Percentiles rank a stretch among this genome's conserved stretches.
These are phyloP conservation scores for Perca fluviatilis DNA, from an alignment of 2,113 vertebrate genomes.

Conservation along the genomic window DNA sequence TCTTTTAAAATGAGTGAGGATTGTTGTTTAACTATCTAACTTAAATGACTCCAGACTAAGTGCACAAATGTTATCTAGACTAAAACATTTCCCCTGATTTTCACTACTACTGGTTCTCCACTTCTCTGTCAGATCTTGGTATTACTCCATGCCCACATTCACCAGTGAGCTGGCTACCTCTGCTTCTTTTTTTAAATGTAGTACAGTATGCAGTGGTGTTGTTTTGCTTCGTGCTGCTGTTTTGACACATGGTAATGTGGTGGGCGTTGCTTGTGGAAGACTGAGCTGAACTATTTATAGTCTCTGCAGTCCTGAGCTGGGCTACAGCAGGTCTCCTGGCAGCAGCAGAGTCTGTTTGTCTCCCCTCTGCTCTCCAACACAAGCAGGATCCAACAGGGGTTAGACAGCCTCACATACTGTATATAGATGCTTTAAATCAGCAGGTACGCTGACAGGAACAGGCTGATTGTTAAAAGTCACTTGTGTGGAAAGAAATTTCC, in stretches of 20 bases:
- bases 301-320: conserved; percentile 72
- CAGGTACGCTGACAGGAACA: conserved; percentile 18
- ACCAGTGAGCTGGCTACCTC: background rate
- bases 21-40: background rate
- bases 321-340: conserved; percentile 74
- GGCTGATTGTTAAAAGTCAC: background rate
- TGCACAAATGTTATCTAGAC: background rate
- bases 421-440: conserved; percentile 25
- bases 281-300: conserved; percentile 78
- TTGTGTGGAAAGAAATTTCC: background rate
- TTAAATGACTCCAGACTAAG: background rate
- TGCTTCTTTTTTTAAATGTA: conserved; percentile 9
- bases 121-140: background rate
- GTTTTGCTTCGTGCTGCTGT: conserved; percentile 63
- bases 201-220: conserved; percentile 43
- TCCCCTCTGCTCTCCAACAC: conserved; percentile 25
- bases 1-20: background rate
- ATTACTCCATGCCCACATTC: background rate
- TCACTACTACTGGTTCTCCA: background rate
- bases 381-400: conserved; percentile 21
- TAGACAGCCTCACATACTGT: background rate
- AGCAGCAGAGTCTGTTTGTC: conserved; percentile 52
- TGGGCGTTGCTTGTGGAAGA: conserved; percentile 70
- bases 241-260: conserved; percentile 65
- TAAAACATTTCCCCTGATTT: background rate